These are phyloP conservation scores for Tanytarsus gracilentus DNA, from an alignment of 2,888 invertebrate species.

Conservation along the genomic window DNA sequence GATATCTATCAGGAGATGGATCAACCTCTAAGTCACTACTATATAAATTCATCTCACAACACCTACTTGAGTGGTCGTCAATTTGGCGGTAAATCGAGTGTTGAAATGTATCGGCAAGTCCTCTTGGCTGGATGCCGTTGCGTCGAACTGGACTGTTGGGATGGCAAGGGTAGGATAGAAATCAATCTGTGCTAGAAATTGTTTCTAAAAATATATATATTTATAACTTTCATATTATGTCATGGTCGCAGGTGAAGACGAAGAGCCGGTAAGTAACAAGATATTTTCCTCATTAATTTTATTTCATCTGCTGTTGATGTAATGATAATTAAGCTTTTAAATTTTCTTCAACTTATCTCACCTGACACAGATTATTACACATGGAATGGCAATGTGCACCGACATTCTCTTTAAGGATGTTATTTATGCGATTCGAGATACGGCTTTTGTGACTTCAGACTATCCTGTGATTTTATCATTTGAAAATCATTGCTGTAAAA, in stretches of 20 bases:
- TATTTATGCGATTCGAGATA: constrained; percentile 93
- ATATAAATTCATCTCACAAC: constrained; percentile 97
- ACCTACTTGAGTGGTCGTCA: constrained; percentile 91
- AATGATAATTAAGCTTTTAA: too few relatives aligned
- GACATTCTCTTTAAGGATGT: constrained; percentile 98
- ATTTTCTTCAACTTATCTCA: too few relatives aligned
- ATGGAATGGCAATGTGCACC: constrained; percentile 99
- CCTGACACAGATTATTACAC: constrained; percentile 95
- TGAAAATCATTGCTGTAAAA: constrained; percentile 98
- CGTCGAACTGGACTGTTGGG: constrained; percentile 98
- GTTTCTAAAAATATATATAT: not conserved
- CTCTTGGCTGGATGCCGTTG: constrained; percentile 95
- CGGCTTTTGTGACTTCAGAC: constrained; percentile 96
- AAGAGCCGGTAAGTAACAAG: constrained; percentile 62
- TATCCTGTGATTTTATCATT: constrained; percentile 96
- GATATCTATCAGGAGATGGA: constrained; percentile 99
- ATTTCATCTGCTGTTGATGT: too few relatives aligned
- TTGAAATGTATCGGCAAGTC: constrained; percentile 98
- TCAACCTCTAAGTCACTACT: constrained; percentile 94
- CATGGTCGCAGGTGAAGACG: constrained; percentile 56
- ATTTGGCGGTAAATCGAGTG: constrained; percentile 96
- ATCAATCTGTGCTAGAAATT: not conserved
- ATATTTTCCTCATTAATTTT: not conserved
- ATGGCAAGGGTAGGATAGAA: constrained; percentile 64
- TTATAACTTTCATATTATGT: not conserved